Evolutionary conservation across 2,113 vertebrate species (phyloP).

Genomic region (Marmota flaviventris): DNA sequence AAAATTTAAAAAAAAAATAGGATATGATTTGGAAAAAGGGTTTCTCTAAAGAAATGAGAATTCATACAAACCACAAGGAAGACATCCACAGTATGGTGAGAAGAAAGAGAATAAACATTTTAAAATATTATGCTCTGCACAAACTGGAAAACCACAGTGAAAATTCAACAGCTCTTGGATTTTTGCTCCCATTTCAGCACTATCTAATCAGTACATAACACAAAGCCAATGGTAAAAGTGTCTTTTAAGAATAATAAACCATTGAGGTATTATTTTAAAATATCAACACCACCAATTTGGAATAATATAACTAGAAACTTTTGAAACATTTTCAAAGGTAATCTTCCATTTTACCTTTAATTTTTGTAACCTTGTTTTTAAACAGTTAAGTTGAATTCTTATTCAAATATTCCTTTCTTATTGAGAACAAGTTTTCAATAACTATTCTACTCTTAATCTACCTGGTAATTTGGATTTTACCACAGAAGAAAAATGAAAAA

Average conservation of each 20-base stretch:
- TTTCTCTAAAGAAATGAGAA: conserved; percentile 18
- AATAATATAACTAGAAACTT: conserved; percentile 14
- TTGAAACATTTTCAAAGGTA: background rate
- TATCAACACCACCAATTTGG: background rate
- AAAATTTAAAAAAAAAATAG: conserved; percentile 7
- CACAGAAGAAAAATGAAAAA: background rate
- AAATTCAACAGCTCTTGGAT: background rate
- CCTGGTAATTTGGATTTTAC: background rate
- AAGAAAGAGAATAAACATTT: conserved; percentile 50
- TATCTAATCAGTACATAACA: background rate
- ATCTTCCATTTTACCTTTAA: conserved; percentile 12
- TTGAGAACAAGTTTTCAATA: conserved; percentile 23
- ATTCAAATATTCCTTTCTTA: background rate
- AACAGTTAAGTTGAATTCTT: background rate
- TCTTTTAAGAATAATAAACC: conserved; percentile 5
- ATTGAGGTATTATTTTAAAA: conserved; percentile 24
- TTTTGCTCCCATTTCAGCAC: background rate
- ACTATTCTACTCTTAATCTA: background rate
- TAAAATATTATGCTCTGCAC: background rate
- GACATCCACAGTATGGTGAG: background rate
- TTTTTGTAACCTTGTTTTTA: background rate
- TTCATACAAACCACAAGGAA: background rate
- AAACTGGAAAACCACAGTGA: background rate
- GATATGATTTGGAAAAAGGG: background rate
- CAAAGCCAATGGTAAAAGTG: background rate